Evolutionary conservation across 2,797 vertebrate genomes (phyloP).

Genomic region (Orientallactaga sibirica): DNA sequence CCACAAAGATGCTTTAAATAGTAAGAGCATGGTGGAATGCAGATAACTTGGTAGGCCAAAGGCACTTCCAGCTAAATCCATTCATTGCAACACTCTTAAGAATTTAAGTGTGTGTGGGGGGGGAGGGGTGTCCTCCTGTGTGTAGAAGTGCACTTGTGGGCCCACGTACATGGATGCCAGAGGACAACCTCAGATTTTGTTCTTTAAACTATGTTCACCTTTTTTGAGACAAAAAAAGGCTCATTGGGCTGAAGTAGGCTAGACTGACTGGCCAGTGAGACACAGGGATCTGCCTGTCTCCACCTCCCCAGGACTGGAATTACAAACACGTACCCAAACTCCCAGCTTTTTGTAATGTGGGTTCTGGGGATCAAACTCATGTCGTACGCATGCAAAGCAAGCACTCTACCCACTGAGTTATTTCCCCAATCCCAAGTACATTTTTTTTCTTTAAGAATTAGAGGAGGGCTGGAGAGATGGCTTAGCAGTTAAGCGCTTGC

Average conservation of each 20-base stretch:
- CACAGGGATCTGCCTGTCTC: not conserved
- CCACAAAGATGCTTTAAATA: slow-evolving; percentile 4
- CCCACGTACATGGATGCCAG: not conserved
- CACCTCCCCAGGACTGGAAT: too few relatives aligned
- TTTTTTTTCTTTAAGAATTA: not conserved
- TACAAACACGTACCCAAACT: not conserved
- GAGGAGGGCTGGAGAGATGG: not conserved
- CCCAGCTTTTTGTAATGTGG: not conserved
- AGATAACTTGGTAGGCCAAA: not conserved
- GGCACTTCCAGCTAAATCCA: not conserved
- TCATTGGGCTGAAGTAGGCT: not conserved
- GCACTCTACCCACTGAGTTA: not conserved
- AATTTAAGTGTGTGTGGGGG: not conserved
- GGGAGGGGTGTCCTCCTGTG: too few relatives aligned
- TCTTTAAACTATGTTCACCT: not conserved
- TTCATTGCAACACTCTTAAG: not conserved
- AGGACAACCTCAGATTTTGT: not conserved
- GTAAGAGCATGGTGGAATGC: rapidly evolving
- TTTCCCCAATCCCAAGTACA: not conserved
- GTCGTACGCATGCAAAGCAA: not conserved
- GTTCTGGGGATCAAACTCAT: not conserved
- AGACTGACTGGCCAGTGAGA: not conserved
- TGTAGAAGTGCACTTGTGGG: too few relatives aligned
- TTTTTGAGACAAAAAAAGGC: not conserved
- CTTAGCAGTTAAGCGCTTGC: too few relatives aligned